Evolutionary conservation across 2,113 vertebrate species (phyloP), one percentile per base, ranked within the genome.

Genomic region (Aviceda subcristata): DNA sequence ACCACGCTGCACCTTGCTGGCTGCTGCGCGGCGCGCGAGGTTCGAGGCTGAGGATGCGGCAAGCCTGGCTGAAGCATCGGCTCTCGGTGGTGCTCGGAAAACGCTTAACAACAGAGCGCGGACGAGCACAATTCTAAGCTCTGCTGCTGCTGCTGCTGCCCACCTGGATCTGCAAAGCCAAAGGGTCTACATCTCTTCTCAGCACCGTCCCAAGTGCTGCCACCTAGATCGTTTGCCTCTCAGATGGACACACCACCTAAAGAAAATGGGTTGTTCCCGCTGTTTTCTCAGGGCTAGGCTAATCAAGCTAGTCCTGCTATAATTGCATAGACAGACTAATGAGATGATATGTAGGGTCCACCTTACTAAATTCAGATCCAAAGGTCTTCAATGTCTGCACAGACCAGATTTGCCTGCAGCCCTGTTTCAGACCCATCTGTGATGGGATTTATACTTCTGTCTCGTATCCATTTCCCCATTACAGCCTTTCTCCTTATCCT

Each of bases 1-100:
- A 26, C 50, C 68, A 23, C 9, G 45, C 32, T 34, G 66, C 82
- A 73, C 46, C 63, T 86, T 2, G 7, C 77, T 59, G 82, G 53
- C 78, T 95, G 82, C 90, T 48, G 43, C 11, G 4, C 6, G 4
- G 10, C 3, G 26, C 22, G 0, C 6, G 45, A 20, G 29, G 43
- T 26, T 48, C 11, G 1, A 66, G 67, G 62, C 9, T 0, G 4
- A 86, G 85, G 36, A n/a, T n/a, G 46, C 2, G 1, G 38, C 11
- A 56, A 46, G 67, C 59, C 75, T 34, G 21, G 60, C 67, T 66
- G 76, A 83, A 81, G 64, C 67, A 57, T 6, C 3, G 2, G 11
- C 43, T 67, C 39, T 39, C 22, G 2, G 27, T 0, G 0, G 23
- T 29, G 76, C 32, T 12, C 50, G 41, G 39, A 41, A 81, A 77